Evolutionary conservation across 2,113 vertebrate species (phyloP), one percentile per base, ranked within the genome.

Genomic region (Psittacara wagleri): DNA sequence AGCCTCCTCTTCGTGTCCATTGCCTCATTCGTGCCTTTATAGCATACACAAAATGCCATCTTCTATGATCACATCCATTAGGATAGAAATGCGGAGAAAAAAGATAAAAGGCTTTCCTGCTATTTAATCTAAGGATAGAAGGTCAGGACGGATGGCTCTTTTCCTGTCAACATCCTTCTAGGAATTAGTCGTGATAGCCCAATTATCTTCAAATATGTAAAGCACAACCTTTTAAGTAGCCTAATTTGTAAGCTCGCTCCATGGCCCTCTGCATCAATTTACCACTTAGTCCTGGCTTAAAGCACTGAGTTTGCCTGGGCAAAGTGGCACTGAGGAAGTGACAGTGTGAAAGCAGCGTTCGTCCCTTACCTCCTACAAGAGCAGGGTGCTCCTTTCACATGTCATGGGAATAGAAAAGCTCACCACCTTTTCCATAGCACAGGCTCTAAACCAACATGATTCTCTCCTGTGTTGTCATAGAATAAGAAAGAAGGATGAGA

Each of bases 351-450:
- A 73, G 63, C 44, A 75, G 29, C 3, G 2, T 33, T 79, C 29
- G 25, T 17, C 54, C 44, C 55, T 68, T 37, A 57, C 13, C 48
- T 76, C n/a, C 35, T 24, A 17, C 0, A 1, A 73, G 48, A 61
- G 11, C 22, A 49, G 12, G 8, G 35, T 39, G 28, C 29, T 83
- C 11, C n/a, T 79, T 79, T 35, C 0, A 0, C 0, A 0, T 18
- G 17, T 8, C 8, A 1, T 1, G 4, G 14, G n/a, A 19, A 81
- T 31, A 89, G 37, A 84, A 79, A 68, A 51, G 27, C 54, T 74
- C 46, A 48, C 12, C 5, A 15, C 35, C 3, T 48, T 83, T 82
- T 73, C 67, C 31, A 49, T 6, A 61, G 55, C 44, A 46, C 35
- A 76, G 44, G 27, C 52, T 91, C 18, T 55, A 41, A 88, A 78